Base-by-base conservation (phyloP, 2,797 vertebrate species). In the Myiotriccus ornatus region DNA sequence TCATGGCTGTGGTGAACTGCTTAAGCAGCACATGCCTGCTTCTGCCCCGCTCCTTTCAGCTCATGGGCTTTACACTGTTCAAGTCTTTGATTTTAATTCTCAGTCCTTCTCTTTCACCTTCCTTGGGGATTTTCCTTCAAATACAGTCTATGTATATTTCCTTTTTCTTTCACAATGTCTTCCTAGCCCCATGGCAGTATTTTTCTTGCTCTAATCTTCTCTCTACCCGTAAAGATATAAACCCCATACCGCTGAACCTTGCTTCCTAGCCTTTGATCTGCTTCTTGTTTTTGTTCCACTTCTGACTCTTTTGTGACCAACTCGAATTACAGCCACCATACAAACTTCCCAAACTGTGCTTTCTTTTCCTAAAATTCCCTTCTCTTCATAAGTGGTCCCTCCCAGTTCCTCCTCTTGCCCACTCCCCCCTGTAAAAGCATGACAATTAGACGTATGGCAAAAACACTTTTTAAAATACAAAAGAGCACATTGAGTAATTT, bases 161-260 rank as follows among this genome's bases (percentile, higher is more conserved):
- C 91, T 76, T 91, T 81, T 95, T 90, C 84, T 81, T 92, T 94
- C 92, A 96, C 90, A 97, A 94, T 92, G 87, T 96, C 96, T 92
- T 94, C 94, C 82, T 87, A 96, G 87, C 84, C 92, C 94, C 92
- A 93, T 76, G 84, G 92, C 83, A 95, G 84, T 97, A 92, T 96
- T 97, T 96, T 96, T 95, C 94, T 94, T 97, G 80, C 87, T 96
- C 95, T 96, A 97, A 97, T 96, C 96, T 96, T 97, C 94, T 94
- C 92, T 87, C 74, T 93, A 94, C 91, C 93, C 7, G 3, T 95
- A 96, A 97, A 96, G 91, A 96, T 96, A 96, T 95, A 96, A 96
- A 96, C 95, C 93, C 92, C 93, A 94, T 95, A 96, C 91, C 0
- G 65, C 84, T 95, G 94, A 96, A 95, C 84, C 43, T 78, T 87